Conservation (phyloP, 2,888 invertebrate genomes). For the Eubasilissa splendida region DNA sequence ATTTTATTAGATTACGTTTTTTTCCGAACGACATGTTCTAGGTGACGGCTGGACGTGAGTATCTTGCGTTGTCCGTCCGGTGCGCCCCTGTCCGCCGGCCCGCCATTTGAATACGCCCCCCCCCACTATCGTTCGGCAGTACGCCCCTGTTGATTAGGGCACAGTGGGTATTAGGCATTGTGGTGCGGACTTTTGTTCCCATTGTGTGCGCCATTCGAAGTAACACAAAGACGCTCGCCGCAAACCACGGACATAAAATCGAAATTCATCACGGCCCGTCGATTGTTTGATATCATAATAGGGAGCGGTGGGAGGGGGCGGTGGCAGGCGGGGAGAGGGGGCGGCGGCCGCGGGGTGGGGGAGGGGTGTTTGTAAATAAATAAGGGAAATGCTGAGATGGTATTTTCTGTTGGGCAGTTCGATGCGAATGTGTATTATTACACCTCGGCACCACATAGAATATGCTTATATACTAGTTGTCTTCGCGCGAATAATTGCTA, state of each 20-base stretch:
- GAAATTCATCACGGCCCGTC: constrained; percentile 71
- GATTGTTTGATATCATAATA: constrained; percentile 70
- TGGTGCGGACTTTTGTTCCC: constrained; percentile 75
- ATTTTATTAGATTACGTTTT: too few relatives aligned
- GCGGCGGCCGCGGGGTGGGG: background rate
- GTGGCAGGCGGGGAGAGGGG: constrained; percentile 10
- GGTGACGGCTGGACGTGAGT: too few relatives aligned
- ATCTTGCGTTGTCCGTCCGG: constrained; percentile 19
- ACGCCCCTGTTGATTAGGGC: constrained; percentile 68
- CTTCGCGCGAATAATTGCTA: too few relatives aligned
- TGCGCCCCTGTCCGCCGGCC: constrained; percentile 24
- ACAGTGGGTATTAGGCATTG: constrained; percentile 71
- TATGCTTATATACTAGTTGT: too few relatives aligned
- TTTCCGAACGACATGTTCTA: too few relatives aligned
- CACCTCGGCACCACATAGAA: too few relatives aligned
- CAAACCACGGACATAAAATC: constrained; percentile 70
- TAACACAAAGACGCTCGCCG: constrained; percentile 69
- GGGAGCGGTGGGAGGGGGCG: constrained; percentile 26
- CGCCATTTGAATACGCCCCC: constrained; percentile 31
- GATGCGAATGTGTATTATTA: background rate
- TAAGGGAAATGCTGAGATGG: constrained; percentile 39
- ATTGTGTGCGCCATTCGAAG: constrained; percentile 68
- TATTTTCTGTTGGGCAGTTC: constrained; percentile 21
- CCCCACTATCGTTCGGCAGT: constrained; percentile 33
- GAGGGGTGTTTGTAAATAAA: constrained; percentile 32